A percentile compares a stretch with the other conserved stretches of the same genome.
These are phyloP conservation scores for Hucho hucho DNA, from an alignment of 2,113 vertebrate genomes.

Conservation along the genomic window DNA sequence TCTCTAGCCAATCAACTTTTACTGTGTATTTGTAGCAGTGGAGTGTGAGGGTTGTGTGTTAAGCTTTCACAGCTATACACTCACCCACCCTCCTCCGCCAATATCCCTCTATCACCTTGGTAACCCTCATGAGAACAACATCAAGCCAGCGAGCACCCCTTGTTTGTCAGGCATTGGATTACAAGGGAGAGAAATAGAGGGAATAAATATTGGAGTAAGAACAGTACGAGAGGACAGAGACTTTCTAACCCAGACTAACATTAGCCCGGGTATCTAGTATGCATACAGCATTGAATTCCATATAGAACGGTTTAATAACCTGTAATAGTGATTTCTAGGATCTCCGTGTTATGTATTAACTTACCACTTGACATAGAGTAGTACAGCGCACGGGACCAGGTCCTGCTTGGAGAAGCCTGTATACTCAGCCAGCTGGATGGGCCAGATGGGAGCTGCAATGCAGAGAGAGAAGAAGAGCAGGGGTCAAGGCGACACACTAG, in stretches of 20 bases:
- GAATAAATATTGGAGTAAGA: background rate
- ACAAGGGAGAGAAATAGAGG: background rate
- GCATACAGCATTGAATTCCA: too few relatives aligned
- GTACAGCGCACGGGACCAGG: conserved; percentile 76
- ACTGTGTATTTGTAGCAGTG: background rate
- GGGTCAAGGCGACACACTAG: too few relatives aligned
- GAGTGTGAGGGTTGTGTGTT: background rate
- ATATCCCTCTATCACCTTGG: background rate
- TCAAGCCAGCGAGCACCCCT: background rate
- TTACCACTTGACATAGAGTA: conserved; percentile 76
- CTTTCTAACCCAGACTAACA: too few relatives aligned
- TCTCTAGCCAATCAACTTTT: too few relatives aligned
- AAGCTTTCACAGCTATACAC: background rate
- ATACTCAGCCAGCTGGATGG: conserved; percentile 77
- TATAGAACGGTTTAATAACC: too few relatives aligned
- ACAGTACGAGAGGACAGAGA: background rate
- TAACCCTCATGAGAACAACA: background rate
- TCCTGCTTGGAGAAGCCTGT: conserved; percentile 88
- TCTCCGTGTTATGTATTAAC: conserved; percentile 1
- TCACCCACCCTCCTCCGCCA: background rate
- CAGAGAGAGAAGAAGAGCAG: background rate
- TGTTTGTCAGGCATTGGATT: background rate
- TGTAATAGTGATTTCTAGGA: too few relatives aligned
- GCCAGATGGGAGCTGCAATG: conserved; percentile 86
- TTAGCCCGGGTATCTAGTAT: too few relatives aligned